phyloP scores from a whole-genome alignment of 2,888 invertebrate genomes.

The Parnassius smintheus region DNA sequence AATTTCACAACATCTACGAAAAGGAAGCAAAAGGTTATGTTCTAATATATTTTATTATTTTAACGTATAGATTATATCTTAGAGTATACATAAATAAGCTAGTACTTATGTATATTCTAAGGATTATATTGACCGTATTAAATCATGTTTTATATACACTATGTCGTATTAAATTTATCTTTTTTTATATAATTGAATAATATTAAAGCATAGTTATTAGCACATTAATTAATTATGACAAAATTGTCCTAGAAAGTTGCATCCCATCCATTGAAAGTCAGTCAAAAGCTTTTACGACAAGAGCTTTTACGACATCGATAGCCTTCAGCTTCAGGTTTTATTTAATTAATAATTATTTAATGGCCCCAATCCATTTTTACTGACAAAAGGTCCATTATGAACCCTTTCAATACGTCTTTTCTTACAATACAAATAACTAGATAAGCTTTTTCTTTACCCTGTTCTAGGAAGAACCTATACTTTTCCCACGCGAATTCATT shows the following conservation, averaged over 20 bases:
- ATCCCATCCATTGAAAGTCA: not conserved
- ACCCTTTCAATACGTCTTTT: not conserved
- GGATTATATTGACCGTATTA: too few relatives aligned
- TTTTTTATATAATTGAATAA: too few relatives aligned
- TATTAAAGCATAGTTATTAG: not conserved
- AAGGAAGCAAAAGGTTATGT: not conserved
- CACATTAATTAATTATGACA: not conserved
- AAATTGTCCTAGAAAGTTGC: too few relatives aligned
- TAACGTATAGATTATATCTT: too few relatives aligned
- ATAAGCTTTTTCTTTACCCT: slow-evolving; percentile 23
- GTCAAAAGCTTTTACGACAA: not conserved
- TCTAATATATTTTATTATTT: not conserved
- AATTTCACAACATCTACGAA: not conserved
- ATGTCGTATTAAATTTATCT: too few relatives aligned
- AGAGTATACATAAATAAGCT: too few relatives aligned
- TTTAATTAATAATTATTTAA: slow-evolving; percentile 1
- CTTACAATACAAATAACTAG: slow-evolving; percentile 6
- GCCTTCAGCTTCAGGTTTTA: slow-evolving; percentile 3
- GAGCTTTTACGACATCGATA: not conserved
- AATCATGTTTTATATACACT: too few relatives aligned
- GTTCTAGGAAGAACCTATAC: slow-evolving; percentile 3
- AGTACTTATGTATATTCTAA: too few relatives aligned
- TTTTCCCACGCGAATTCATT: too few relatives aligned
- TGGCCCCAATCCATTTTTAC: slow-evolving; percentile 11
- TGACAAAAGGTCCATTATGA: not conserved